Conservation (phyloP, 2,888 invertebrate species). For the Frankliniella fusca region DNA sequence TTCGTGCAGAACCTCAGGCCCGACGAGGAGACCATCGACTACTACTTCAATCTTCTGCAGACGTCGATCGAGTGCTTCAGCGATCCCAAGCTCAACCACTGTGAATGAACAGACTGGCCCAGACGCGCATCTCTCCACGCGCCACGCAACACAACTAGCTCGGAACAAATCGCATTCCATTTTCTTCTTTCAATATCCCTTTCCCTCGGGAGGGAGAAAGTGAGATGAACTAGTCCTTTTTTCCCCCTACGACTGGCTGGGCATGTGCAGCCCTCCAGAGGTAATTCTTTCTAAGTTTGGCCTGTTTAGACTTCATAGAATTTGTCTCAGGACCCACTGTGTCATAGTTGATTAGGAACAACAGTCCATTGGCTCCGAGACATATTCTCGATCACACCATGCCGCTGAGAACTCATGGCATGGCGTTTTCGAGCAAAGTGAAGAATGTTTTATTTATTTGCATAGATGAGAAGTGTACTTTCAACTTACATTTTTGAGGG, state of each 20-base stretch:
- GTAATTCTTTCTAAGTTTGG: too few relatives aligned
- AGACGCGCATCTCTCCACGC: too few relatives aligned
- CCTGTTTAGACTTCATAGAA: too few relatives aligned
- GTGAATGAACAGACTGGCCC: background rate
- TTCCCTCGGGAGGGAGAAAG: too few relatives aligned
- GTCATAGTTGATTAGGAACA: background rate
- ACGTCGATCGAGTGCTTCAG: slow-evolving; percentile 10
- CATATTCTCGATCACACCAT: background rate
- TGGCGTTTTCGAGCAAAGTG: background rate
- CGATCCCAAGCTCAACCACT: slow-evolving; percentile 11
- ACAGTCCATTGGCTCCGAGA: slow-evolving; percentile 11
- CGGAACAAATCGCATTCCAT: too few relatives aligned
- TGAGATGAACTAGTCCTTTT: too few relatives aligned
- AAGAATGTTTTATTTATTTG: background rate
- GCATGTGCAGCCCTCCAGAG: too few relatives aligned
- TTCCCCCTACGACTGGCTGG: too few relatives aligned
- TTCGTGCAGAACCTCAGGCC: slow-evolving; percentile 14
- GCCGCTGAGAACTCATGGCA: background rate
- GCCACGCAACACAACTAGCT: too few relatives aligned
- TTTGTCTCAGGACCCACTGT: background rate
- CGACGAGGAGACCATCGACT: slow-evolving; percentile 23
- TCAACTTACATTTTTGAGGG: too few relatives aligned
- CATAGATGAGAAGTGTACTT: too few relatives aligned
- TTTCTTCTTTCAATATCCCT: too few relatives aligned
- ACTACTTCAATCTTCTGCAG: slow-evolving; percentile 24